These are phyloP conservation scores for Conomelus anceps DNA, from an alignment of 2,888 invertebrate genomes.

Conservation along the genomic window DNA sequence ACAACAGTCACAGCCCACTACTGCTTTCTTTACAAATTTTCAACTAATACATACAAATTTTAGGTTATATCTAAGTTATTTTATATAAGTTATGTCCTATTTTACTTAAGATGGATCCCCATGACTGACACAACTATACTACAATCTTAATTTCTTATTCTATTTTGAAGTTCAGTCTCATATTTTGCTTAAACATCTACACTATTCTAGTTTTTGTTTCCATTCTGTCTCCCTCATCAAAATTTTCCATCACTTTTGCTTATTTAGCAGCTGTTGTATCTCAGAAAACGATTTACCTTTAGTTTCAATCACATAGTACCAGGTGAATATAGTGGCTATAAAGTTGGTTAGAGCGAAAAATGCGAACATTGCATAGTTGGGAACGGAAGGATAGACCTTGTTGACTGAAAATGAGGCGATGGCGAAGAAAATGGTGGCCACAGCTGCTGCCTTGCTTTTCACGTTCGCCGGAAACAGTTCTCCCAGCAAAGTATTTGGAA, in stretches of 20 bases:
- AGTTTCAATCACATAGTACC: constrained; percentile 8
- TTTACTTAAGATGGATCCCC: too few species aligned
- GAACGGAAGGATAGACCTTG: neutral
- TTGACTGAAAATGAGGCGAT: constrained; percentile 3
- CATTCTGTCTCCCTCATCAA: neutral
- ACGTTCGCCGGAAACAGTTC: constrained; percentile 11
- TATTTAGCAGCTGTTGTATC: constrained; percentile 1
- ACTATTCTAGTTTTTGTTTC: too few species aligned
- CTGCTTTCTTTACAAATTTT: too few species aligned
- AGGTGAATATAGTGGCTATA: neutral
- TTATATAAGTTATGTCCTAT: too few species aligned
- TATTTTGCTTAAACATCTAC: neutral
- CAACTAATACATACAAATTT: too few species aligned
- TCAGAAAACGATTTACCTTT: constrained; percentile 5
- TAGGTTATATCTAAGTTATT: neutral
- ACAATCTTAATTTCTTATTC: too few species aligned
- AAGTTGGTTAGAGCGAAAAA: neutral
- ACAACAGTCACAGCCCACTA: too few species aligned
- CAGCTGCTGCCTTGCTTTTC: constrained; percentile 5
- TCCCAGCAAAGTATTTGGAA: neutral
- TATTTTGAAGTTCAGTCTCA: neutral
- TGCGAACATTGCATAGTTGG: constrained; percentile 3
- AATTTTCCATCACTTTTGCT: neutral
- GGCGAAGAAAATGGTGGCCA: neutral
- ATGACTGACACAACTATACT: neutral